Evolutionary conservation across 92 coral and sea anemone genomes (phyloP).

Genomic region (Palythoa grandiflora): DNA sequence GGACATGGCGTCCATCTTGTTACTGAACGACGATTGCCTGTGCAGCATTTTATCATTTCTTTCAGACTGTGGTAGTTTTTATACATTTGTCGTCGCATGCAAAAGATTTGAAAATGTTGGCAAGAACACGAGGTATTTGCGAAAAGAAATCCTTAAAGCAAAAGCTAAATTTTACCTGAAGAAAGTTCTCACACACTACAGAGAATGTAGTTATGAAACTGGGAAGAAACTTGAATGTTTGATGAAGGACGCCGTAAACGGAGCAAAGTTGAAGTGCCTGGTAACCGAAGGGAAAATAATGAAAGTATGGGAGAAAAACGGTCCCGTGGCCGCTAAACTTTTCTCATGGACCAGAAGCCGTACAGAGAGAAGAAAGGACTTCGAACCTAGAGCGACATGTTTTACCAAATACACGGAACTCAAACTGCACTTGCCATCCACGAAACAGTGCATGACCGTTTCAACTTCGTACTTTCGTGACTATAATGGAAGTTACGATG

Average conservation of each 20-base stretch:
- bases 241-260: conserved; percentile 25
- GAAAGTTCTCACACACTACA: conserved; percentile 5
- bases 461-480: conserved; percentile 34
- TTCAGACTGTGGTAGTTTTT: conserved; percentile 35
- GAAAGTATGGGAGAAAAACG: conserved; percentile 62
- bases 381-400: conserved; percentile 33
- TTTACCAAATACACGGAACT: conserved; percentile 11
- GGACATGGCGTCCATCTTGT: conserved; percentile 52
- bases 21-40: conserved; percentile 58
- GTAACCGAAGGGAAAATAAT: conserved; percentile 52
- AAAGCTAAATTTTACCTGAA: conserved; percentile 65
- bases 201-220: background rate
- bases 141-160: conserved; percentile 32
- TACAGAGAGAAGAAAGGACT: background rate
- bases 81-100: conserved; percentile 55
- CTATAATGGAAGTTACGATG: conserved; percentile 30
- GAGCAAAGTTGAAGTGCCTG: background rate
- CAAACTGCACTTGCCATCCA: conserved; percentile 45
- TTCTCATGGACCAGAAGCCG: conserved; percentile 66
- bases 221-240: conserved; percentile 2
- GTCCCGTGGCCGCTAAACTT: background rate
- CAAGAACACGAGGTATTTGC: conserved; percentile 42
- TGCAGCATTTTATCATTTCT: conserved; percentile 36
- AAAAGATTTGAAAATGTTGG: conserved; percentile 46
- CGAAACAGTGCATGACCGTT: background rate